These are phyloP conservation scores for Ciona savignyi DNA, from an alignment of 23 tunicate genomes.

Conservation along the genomic window DNA sequence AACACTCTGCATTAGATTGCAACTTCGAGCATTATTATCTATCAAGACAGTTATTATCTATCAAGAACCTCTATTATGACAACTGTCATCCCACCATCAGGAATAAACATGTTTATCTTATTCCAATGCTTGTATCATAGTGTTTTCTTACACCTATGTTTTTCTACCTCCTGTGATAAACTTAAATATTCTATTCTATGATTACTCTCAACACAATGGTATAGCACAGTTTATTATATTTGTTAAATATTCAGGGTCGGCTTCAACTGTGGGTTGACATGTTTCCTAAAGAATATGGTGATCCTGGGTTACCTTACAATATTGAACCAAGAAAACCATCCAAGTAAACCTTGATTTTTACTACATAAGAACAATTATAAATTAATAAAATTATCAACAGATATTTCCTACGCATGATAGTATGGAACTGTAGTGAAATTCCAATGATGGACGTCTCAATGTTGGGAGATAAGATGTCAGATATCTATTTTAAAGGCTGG, in stretches of 20 bases:
- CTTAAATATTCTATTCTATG: too few relatives aligned
- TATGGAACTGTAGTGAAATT: slow-evolving; percentile 91
- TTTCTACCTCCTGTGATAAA: too few relatives aligned
- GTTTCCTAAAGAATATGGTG: slow-evolving; percentile 91
- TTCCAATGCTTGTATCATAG: too few relatives aligned
- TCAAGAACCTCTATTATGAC: too few relatives aligned
- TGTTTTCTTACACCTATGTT: too few relatives aligned
- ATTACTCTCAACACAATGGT: too few relatives aligned
- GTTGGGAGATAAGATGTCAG: slow-evolving; percentile 87
- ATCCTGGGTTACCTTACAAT: slow-evolving; percentile 63
- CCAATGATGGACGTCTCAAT: slow-evolving; percentile 93
- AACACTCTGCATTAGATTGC: too few relatives aligned
- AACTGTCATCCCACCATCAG: too few relatives aligned
- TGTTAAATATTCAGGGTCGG: slow-evolving; percentile 73
- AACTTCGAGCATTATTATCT: too few relatives aligned
- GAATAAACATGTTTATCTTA: too few relatives aligned
- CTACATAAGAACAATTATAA: not conserved
- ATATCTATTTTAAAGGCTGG: slow-evolving; percentile 92
- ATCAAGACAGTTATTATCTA: too few relatives aligned
- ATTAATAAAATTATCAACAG: slow-evolving; percentile 28
- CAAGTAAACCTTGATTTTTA: slow-evolving; percentile 37
- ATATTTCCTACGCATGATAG: slow-evolving; percentile 65
- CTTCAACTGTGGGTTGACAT: slow-evolving; percentile 91
- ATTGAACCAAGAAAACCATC: slow-evolving; percentile 80
- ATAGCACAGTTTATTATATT: too few relatives aligned